Evolutionary conservation across 2,888 invertebrate genomes (phyloP), one percentile per base, ranked within the genome.

Genomic region (Erebia aethiops): DNA sequence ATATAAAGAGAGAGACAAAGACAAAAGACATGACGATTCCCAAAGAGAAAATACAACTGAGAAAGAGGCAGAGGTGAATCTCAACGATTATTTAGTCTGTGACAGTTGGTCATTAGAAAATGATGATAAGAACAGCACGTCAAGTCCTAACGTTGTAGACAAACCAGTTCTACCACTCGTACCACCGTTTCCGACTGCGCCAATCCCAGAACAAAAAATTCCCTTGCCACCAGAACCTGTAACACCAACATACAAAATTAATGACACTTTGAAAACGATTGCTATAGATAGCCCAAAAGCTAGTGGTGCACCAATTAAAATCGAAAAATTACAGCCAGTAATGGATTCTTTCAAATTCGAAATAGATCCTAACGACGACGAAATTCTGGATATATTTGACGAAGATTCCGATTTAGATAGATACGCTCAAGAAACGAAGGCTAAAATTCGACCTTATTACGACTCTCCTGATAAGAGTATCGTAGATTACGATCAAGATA

Each of bases 31-130:
- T 14, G 78, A 74, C 54, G 73, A 67, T 8, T 77, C 78, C 46
- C 80, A 77, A 51, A 81, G 78, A 64, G 71, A 71, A n/a, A 77
- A 75, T 46, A 73, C 72, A 14, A 74, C 74, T 60, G 76, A 77
- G 8, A 71, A 75, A 14, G 93, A 91, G 77, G 82, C 91, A 13
- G 84, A 90, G 66, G 87, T 91, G 0, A 85, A 90, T 78, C 82
- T 93, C 14, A 88, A 82, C 71, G 93, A 93, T 78, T 93, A 88
- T 73, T 81, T 93, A 57, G 85, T 94, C 14, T 93, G 93, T 72
- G 93, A 94, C 69, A 93, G 93, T 76, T 93, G 93, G 93, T 93
- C 93, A 4, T 77, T 90, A 16, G 93, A 93, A 43, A 91, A 88
- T 62, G 93, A 92, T 13, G 91, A 91, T 3, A 91, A 87, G 79